Evolutionary conservation across 2,797 vertebrate species (phyloP).

Genomic region (Lemur catta): DNA sequence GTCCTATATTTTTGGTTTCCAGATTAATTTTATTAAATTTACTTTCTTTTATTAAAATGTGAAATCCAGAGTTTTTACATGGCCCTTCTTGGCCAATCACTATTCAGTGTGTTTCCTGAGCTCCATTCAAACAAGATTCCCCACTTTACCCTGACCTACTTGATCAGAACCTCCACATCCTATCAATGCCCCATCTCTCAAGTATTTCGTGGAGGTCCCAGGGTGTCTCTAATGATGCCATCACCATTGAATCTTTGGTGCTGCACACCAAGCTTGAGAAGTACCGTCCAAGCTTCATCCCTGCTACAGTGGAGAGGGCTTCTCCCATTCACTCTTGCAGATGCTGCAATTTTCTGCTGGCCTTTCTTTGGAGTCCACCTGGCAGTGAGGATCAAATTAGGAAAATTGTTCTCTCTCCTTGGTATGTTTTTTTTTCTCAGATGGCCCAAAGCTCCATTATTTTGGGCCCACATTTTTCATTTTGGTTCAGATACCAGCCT

Average conservation of each 20-base stretch:
- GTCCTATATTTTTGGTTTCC: background rate
- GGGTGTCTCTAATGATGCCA: background rate
- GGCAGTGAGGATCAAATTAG: background rate
- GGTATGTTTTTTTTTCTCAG: background rate
- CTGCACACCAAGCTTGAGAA: background rate
- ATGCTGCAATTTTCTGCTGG: background rate
- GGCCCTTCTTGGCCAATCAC: background rate
- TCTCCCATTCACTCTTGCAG: background rate
- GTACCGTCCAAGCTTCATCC: accelerated
- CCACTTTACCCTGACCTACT: background rate
- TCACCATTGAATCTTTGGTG: too few species aligned
- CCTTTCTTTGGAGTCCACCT: background rate
- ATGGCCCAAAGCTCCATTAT: background rate
- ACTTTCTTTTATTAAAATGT: background rate
- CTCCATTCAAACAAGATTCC: background rate
- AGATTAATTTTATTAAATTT: background rate
- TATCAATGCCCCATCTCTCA: background rate
- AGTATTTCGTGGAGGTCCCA: background rate
- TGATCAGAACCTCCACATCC: background rate
- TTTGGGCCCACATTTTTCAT: background rate
- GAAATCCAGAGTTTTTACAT: background rate
- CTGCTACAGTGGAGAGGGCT: accelerated
- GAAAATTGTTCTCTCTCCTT: background rate
- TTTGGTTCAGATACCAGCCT: background rate
- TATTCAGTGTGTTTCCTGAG: background rate